phyloP scores from a whole-genome alignment of 2,113 vertebrate genomes.

The Pica pica region DNA sequence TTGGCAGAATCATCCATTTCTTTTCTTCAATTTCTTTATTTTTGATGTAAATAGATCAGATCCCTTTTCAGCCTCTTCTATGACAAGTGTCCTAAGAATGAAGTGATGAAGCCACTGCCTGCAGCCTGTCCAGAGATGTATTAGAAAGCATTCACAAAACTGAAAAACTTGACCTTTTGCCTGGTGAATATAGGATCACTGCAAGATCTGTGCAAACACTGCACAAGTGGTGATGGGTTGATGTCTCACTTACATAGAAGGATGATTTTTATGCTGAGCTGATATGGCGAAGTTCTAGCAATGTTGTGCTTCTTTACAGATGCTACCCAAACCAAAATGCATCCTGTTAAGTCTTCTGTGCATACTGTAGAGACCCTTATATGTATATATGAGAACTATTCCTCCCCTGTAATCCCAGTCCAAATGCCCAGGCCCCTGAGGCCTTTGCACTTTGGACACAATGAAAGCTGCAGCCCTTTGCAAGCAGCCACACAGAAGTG shows the following conservation, averaged over 20 bases:
- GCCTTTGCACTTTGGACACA: background rate
- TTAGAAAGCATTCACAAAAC: background rate
- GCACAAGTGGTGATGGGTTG: background rate
- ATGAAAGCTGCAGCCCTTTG: background rate
- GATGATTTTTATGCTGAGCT: background rate
- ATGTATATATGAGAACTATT: background rate
- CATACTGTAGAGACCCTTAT: background rate
- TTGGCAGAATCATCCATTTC: background rate
- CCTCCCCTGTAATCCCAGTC: background rate
- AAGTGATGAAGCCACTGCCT: background rate
- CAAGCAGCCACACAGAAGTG: background rate
- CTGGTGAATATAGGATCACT: background rate
- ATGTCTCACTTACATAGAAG: accelerated
- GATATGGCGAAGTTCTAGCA: background rate
- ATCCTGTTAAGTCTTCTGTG: background rate
- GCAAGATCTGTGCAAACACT: background rate
- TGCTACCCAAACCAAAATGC: background rate
- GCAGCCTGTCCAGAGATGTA: background rate
- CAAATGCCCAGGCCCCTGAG: background rate
- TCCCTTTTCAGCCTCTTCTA: background rate
- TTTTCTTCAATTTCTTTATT: background rate
- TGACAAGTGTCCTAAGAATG: background rate
- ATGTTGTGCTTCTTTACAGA: background rate
- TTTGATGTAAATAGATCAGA: background rate
- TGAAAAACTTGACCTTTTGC: background rate